Evolutionary conservation across 1,140 invertebrate genomes (phyloP).

Genomic region (Camponotus pennsylvanicus): DNA sequence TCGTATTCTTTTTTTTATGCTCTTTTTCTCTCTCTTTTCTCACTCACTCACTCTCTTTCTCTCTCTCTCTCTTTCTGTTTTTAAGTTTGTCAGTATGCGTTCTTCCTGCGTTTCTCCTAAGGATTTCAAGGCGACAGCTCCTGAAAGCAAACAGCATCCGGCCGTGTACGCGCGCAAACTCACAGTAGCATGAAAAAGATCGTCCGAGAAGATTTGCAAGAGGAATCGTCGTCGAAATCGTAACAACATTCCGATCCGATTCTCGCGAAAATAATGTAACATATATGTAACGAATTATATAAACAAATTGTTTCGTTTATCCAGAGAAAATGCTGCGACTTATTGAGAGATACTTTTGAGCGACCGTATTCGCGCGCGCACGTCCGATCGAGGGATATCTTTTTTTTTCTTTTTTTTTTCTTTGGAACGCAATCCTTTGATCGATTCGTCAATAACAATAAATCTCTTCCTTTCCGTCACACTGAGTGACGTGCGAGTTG

Average conservation of each 20-base stretch:
- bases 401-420: not conserved
- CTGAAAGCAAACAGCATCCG: slow-evolving; percentile 85
- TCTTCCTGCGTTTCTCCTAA: slow-evolving; percentile 81
- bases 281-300: no score
- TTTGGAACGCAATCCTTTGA: slow-evolving; percentile 67
- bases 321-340: not conserved
- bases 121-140: slow-evolving; percentile 86
- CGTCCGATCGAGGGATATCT: slow-evolving; percentile 58
- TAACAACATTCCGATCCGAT: slow-evolving; percentile 16
- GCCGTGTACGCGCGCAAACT: slow-evolving; percentile 80
- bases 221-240: slow-evolving; percentile 9
- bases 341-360: not conserved
- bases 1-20: slow-evolving; percentile 60
- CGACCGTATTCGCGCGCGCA: slow-evolving; percentile 56
- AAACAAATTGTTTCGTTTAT: slow-evolving; percentile 17
- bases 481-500: slow-evolving; percentile 43
- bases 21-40: slow-evolving; percentile 62
- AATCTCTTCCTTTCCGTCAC: slow-evolving; percentile 40
- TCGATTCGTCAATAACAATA: slow-evolving; percentile 52
- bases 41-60: slow-evolving; percentile 27
- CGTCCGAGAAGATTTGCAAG: slow-evolving; percentile 53
- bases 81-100: slow-evolving; percentile 74
- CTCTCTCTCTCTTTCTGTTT: slow-evolving; percentile 21
- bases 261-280: not conserved
- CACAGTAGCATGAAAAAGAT: slow-evolving; percentile 54